Evolutionary conservation across 1,140 invertebrate genomes (phyloP), one percentile per base, ranked within the genome.

Genomic region (Campodea augens): DNA sequence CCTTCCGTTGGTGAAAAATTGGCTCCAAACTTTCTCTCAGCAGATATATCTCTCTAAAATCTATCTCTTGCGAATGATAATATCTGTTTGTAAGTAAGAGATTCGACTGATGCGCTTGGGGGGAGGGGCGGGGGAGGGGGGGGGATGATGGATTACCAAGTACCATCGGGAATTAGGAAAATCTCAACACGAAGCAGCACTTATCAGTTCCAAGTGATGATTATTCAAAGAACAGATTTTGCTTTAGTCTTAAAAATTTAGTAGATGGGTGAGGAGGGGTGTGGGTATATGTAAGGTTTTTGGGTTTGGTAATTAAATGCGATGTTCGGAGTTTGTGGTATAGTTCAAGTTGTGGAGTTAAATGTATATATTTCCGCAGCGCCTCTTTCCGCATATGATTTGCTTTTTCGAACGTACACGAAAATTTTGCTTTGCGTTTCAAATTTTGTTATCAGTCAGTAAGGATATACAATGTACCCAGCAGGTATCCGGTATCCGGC

Each of bases 101-200:
- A n/a, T n/a, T n/a, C n/a, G n/a, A n/a, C n/a, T n/a, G n/a, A n/a
- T n/a, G n/a, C n/a, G n/a, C n/a, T n/a, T n/a, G n/a, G n/a, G n/a
- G n/a, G n/a, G n/a, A n/a, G n/a, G n/a, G n/a, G n/a, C n/a, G n/a
- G n/a, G n/a, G n/a, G n/a, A n/a, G n/a, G n/a, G n/a, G n/a, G n/a
- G n/a, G n/a, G n/a, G n/a, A n/a, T 45, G 20, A 43, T 24, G 23
- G 40, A 25, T 25, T 23, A 13, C 3, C 20, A 25, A 46, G 20
- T 20, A 25, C 12, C 13, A 15, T 13, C 18, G 40, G 39, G 39
- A 39, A 20, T 37, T 24, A n/a, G 18, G 4, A n/a, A 41, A 41
- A 41, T 41, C 39, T 41, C 39, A 41, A 41, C 39, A 41, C n/a
- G 39, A 41, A 41, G 18, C 39, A n/a, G 39, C 39, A 41, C 39